Conservation (phyloP, 2,888 invertebrate genomes). For the Lymantria monacha region DNA sequence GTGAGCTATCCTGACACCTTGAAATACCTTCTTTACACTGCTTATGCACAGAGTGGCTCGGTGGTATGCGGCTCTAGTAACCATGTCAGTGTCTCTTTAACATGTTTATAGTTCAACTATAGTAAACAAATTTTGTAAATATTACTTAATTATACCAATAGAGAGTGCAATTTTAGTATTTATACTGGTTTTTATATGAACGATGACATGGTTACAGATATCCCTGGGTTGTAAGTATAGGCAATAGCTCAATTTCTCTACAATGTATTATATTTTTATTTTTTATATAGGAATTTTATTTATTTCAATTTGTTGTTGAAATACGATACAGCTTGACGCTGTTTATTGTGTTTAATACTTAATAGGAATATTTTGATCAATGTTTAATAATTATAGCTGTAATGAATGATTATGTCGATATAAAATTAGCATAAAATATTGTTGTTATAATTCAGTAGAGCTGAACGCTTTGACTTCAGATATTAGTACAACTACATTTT, state of each 20-base stretch:
- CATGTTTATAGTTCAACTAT: constrained; percentile 41
- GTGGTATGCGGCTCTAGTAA: constrained; percentile 77
- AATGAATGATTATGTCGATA: constrained; percentile 64
- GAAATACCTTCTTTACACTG: constrained; percentile 60
- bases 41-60: constrained; percentile 68
- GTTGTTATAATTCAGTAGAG: constrained; percentile 53
- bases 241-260: constrained; percentile 73
- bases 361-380: constrained; percentile 60
- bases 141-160: constrained; percentile 47
- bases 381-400: constrained; percentile 57
- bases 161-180: constrained; percentile 40
- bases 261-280: constrained; percentile 56
- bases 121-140: constrained; percentile 58
- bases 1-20: constrained; percentile 65
- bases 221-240: constrained; percentile 79
- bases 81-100: constrained; percentile 61
- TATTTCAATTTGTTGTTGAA: constrained; percentile 61
- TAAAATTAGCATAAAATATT: constrained; percentile 48
- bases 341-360: constrained; percentile 57
- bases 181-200: constrained; percentile 28
- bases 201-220: constrained; percentile 73
- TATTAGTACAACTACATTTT: constrained; percentile 55
- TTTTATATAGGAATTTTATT: constrained; percentile 63
- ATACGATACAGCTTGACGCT: constrained; percentile 73
- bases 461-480: constrained; percentile 48